phyloP scores from a whole-genome alignment of 2,888 invertebrate species.

The Tillus elongatus region DNA sequence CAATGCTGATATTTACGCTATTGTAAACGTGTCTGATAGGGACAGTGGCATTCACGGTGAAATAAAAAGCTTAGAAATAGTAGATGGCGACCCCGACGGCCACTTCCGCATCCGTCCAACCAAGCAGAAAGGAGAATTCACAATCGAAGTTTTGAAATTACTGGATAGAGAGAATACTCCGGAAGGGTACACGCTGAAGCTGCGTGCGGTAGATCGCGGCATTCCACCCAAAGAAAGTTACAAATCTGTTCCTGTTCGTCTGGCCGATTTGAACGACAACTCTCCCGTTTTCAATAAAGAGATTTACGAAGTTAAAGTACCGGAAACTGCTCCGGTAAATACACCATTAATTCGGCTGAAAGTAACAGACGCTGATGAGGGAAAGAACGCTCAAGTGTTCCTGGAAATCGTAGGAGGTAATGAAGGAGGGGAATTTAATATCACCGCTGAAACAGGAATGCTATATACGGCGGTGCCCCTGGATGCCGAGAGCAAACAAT shows the following conservation, averaged over 20 bases:
- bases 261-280: slow-evolving; percentile 76
- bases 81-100: slow-evolving; percentile 83
- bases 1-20: slow-evolving; percentile 79
- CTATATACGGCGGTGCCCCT: slow-evolving; percentile 71
- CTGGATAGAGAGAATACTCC: slow-evolving; percentile 71
- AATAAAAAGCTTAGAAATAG: slow-evolving; percentile 71
- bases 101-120: slow-evolving; percentile 70
- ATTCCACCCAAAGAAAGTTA: slow-evolving; percentile 68
- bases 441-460: slow-evolving; percentile 84
- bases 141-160: slow-evolving; percentile 67
- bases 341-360: slow-evolving; percentile 82
- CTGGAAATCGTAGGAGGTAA: slow-evolving; percentile 89
- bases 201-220: slow-evolving; percentile 78
- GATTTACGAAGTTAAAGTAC: slow-evolving; percentile 77
- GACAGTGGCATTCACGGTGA: slow-evolving; percentile 80
- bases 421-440: slow-evolving; percentile 76
- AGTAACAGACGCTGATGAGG: slow-evolving; percentile 77
- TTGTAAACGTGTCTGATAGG: slow-evolving; percentile 73
- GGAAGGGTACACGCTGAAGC: slow-evolving; percentile 77
- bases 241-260: slow-evolving; percentile 69
- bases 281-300: slow-evolving; percentile 80
- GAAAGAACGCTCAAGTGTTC: slow-evolving; percentile 72
- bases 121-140: slow-evolving; percentile 59
- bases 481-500: slow-evolving; percentile 76
- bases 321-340: slow-evolving; percentile 81